Evolutionary conservation across 2,113 vertebrate genomes (phyloP).

Genomic region (Pollachius pollachius): DNA sequence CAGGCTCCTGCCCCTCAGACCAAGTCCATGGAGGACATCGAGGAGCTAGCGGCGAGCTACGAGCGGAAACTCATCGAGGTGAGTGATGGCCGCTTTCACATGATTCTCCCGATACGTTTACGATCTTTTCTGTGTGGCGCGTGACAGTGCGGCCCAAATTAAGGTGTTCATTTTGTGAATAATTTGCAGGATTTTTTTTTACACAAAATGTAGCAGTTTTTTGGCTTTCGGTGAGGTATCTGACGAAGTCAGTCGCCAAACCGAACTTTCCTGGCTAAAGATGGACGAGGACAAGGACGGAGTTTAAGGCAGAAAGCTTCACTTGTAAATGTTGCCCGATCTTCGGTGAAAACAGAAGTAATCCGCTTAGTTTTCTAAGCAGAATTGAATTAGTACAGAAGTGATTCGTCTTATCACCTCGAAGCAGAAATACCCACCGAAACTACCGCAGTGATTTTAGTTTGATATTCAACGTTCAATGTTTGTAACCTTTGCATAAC

Average conservation of each 20-base stretch:
- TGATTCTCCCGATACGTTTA: neutral
- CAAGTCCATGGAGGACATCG: slow-evolving; percentile 83
- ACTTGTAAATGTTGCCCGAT: neutral
- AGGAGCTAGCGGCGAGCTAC: slow-evolving; percentile 89
- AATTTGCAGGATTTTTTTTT: no score
- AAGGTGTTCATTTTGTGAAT: no score
- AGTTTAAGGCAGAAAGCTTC: neutral
- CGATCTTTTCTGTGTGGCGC: no score
- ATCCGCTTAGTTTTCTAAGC: neutral
- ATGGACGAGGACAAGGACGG: neutral
- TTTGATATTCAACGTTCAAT: neutral
- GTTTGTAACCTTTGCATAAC: neutral
- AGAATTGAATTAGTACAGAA: no score
- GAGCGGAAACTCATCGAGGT: slow-evolving; percentile 98
- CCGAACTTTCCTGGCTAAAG: no score
- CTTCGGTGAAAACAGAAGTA: neutral
- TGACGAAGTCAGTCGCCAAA: neutral
- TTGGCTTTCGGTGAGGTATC: no score
- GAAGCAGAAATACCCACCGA: neutral
- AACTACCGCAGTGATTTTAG: no score
- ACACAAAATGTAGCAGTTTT: no score
- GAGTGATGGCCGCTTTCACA: slow-evolving; percentile 39
- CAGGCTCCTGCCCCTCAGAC: slow-evolving; percentile 78
- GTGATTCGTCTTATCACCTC: neutral
- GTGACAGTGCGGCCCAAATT: no score